Base-by-base conservation (phyloP, 1,140 invertebrate species). In the Brachionus manjavacas region DNA sequence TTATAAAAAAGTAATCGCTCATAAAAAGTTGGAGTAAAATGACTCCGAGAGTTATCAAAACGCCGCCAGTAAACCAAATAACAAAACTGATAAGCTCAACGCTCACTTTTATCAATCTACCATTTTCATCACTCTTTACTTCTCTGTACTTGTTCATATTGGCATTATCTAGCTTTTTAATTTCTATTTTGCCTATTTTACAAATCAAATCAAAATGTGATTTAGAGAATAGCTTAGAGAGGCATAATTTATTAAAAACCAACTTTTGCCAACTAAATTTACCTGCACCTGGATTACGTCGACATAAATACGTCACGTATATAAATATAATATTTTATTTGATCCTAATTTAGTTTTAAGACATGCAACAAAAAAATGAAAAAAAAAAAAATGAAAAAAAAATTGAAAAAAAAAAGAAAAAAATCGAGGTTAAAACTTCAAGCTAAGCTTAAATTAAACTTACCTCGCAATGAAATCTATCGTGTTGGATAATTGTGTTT, bases 381-480 rank as follows among this genome's bases (percentile, higher is more conserved):
- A 23, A 43, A 39, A 16, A 31, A n/a, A 25, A 25, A 52, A 23
- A 31, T 11, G 3, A 9, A 52, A 60, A 80, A 41, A 64, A 46
- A 20, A 79, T 20, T 14, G 49, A 43, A n/a, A 25, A 52, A 52
- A 23, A 55, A 23, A 31, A 12, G 12, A 60, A 80, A 41, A 64
- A 9, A 78, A 78, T 16, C 60, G 86, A 16, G 85, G 20, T 16
- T 60, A 60, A 60, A 31, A 23, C 16, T 55, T 23, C n/a, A 20
- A 55, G 52, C 8, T 20, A 55, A 55, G 4, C 52, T 20, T 60
- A 84, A 84, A 78, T 83, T 80, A 39, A 49, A 86, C 85, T 85
- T 87, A 94, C 94, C 89, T 94, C 94, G 84, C 92, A 91, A 85
- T 92, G 92, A 66, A 95, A 92, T 16, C 90, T 88, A 20, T 92